These are phyloP conservation scores for Tethea ocularis DNA, from an alignment of 2,888 invertebrate genomes.

Conservation along the genomic window DNA sequence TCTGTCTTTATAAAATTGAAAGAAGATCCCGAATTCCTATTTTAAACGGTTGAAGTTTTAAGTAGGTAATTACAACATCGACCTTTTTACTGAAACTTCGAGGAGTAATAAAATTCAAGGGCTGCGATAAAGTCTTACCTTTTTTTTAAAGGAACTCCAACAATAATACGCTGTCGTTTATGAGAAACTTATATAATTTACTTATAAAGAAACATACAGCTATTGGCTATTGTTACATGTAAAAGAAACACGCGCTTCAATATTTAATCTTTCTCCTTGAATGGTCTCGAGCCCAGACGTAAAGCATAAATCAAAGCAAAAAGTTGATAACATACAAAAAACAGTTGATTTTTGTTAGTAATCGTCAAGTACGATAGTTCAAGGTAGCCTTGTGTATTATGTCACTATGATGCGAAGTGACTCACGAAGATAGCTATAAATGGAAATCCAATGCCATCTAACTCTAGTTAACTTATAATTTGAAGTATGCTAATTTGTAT, in stretches of 20 bases:
- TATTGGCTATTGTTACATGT: not conserved
- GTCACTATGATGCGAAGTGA: slow-evolving; percentile 51
- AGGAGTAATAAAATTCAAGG: slow-evolving; percentile 38
- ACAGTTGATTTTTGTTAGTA: slow-evolving; percentile 12
- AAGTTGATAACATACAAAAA: slow-evolving; percentile 16
- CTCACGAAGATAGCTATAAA: slow-evolving; percentile 44
- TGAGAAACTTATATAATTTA: slow-evolving; percentile 7
- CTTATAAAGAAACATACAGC: not conserved
- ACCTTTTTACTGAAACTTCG: slow-evolving; percentile 36
- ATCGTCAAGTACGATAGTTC: slow-evolving; percentile 16
- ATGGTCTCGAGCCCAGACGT: slow-evolving; percentile 5
- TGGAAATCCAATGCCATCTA: slow-evolving; percentile 30
- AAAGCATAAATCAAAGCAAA: slow-evolving; percentile 9
- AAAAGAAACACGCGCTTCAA: not conserved
- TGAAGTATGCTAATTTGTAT: slow-evolving; percentile 33
- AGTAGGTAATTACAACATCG: slow-evolving; percentile 37
- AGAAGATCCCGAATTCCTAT: slow-evolving; percentile 21
- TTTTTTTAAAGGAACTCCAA: slow-evolving; percentile 14
- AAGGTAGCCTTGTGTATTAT: slow-evolving; percentile 39
- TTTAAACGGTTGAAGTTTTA: slow-evolving; percentile 35
- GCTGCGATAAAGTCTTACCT: slow-evolving; percentile 36
- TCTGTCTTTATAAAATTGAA: slow-evolving; percentile 10
- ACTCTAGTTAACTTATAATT: slow-evolving; percentile 17
- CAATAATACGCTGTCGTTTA: not conserved
- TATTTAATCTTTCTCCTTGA: slow-evolving; percentile 15